Conservation (phyloP, 1,140 invertebrate species). For the Epicauta chinensis region DNA sequence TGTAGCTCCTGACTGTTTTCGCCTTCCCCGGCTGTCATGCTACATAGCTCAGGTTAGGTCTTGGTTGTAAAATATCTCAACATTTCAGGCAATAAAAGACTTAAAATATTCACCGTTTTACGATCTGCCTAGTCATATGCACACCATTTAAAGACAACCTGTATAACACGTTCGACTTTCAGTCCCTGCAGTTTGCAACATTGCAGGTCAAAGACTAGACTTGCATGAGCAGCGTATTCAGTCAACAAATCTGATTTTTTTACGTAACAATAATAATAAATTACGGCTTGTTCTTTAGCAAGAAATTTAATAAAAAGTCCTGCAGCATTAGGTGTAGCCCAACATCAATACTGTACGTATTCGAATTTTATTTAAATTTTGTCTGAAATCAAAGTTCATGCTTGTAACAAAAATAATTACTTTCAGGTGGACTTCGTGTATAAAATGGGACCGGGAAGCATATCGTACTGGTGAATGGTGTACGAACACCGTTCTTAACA, state of each 20-base stretch:
- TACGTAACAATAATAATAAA: background rate
- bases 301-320: constrained; percentile 34
- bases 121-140: no score
- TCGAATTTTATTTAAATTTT: constrained; percentile 4
- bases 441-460: constrained; percentile 65
- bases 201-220: constrained; percentile 21
- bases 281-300: constrained; percentile 31
- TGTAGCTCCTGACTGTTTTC: no score
- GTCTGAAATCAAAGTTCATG: constrained; percentile 11
- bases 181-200: constrained; percentile 6
- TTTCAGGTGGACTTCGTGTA: constrained; percentile 39
- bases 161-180: background rate
- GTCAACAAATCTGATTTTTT: background rate
- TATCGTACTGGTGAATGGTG: constrained; percentile 93
- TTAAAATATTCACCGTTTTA: no score
- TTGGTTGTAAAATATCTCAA: no score
- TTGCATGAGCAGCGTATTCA: no score
- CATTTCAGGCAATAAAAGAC: no score
- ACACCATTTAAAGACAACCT: no score
- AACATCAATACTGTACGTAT: constrained; percentile 30
- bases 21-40: no score
- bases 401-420: constrained; percentile 14
- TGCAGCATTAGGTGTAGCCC: constrained; percentile 18
- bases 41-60: no score
- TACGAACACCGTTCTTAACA: constrained; percentile 91